Conservation (phyloP, 2,888 invertebrate genomes). For the Coelopa pilipes region DNA sequence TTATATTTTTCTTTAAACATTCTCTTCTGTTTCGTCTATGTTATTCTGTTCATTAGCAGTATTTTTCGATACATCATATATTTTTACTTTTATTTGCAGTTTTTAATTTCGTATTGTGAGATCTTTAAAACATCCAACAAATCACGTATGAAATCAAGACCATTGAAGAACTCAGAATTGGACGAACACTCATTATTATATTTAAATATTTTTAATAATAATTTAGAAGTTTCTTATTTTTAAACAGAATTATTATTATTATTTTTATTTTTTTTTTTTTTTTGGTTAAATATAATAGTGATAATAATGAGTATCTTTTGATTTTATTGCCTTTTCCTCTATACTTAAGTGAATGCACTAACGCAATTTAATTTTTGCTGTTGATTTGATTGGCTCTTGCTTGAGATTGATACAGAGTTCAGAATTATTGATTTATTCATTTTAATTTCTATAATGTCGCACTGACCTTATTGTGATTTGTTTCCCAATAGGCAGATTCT, state of each 20-base stretch:
- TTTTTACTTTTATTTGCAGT: conserved; percentile 46
- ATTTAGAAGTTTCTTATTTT: background rate
- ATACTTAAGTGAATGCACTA: too few species aligned
- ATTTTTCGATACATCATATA: conserved; percentile 12
- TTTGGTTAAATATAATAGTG: too few species aligned
- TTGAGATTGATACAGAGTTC: conserved; percentile 1
- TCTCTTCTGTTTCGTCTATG: background rate
- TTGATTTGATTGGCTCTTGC: background rate
- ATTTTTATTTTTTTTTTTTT: too few species aligned
- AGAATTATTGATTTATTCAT: background rate
- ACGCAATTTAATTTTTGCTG: too few species aligned
- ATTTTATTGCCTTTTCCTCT: too few species aligned
- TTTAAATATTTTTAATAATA: background rate
- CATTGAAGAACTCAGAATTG: conserved; percentile 5
- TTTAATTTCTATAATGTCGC: too few species aligned
- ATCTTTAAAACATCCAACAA: conserved; percentile 32
- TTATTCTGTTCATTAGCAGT: background rate
- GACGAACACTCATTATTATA: conserved; percentile 9
- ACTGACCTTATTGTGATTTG: too few species aligned
- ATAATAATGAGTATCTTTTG: too few species aligned
- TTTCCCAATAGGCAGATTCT: too few species aligned
- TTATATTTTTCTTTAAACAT: background rate
- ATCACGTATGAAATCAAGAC: conserved; percentile 8
- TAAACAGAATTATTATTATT: too few species aligned
- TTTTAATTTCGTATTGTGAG: conserved; percentile 66